phyloP scores from a whole-genome alignment of 2,888 invertebrate species.

The Pseudoips prasinana region DNA sequence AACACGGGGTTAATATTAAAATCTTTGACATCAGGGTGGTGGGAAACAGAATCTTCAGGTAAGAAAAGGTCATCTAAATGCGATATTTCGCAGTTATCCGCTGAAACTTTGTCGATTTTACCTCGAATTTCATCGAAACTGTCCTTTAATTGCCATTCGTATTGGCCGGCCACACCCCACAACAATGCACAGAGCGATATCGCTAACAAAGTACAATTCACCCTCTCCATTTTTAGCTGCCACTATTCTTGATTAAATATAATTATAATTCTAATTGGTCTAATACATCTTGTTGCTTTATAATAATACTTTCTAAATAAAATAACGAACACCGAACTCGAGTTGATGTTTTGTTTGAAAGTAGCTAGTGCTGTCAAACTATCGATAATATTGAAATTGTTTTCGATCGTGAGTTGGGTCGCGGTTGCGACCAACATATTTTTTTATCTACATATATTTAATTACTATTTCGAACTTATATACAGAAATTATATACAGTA shows the following conservation, averaged over 20 bases:
- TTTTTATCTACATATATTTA: no score
- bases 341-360: no score
- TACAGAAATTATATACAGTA: no score
- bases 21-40: slow-evolving; percentile 95
- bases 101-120: slow-evolving; percentile 90
- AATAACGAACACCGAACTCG: no score
- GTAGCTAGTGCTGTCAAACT: no score
- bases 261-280: slow-evolving; percentile 12
- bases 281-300: slow-evolving; percentile 18
- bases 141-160: slow-evolving; percentile 96
- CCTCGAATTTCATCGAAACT: slow-evolving; percentile 93
- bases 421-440: no score
- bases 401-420: no score
- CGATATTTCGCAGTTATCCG: slow-evolving; percentile 94
- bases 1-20: slow-evolving; percentile 96
- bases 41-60: slow-evolving; percentile 92
- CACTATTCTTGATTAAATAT: slow-evolving; percentile 16
- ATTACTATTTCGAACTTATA: no score
- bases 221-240: slow-evolving; percentile 56
- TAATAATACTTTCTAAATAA: background rate
- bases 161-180: slow-evolving; percentile 90
- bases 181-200: slow-evolving; percentile 66
- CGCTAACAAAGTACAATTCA: slow-evolving; percentile 53
- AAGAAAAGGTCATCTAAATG: slow-evolving; percentile 92
- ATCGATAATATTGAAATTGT: no score